These are phyloP conservation scores for Thymelicus sylvestris DNA, from an alignment of 2,888 invertebrate species.

Conservation along the genomic window DNA sequence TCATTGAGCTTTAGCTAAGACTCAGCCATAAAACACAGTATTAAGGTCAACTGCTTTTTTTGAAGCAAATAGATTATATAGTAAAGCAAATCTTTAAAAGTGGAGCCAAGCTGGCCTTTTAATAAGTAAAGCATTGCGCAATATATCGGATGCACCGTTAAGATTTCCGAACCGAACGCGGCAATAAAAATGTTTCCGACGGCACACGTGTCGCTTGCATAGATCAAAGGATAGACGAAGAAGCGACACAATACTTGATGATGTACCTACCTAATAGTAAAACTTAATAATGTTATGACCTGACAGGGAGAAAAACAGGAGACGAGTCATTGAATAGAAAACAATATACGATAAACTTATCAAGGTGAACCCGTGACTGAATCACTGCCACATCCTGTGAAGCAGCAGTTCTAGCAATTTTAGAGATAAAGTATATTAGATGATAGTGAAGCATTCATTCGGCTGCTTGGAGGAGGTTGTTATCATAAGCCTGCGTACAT, in stretches of 20 bases:
- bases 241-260: conserved; percentile 43
- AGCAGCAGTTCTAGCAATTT: too few species aligned
- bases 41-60: background rate
- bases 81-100: conserved; percentile 13
- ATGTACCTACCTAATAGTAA: too few species aligned
- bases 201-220: conserved; percentile 51
- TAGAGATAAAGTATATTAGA: too few species aligned
- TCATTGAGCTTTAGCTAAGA: background rate
- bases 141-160: conserved; percentile 41
- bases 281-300: too few species aligned
- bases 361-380: too few species aligned
- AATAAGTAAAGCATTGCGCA: conserved; percentile 25
- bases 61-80: conserved; percentile 6
- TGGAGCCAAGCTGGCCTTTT: conserved; percentile 14
- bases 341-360: too few species aligned
- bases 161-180: conserved; percentile 41
- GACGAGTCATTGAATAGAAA: too few species aligned
- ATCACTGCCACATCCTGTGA: too few species aligned
- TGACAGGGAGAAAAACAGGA: too few species aligned
- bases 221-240: conserved; percentile 41
- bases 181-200: conserved; percentile 57
- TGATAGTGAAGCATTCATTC: too few species aligned
- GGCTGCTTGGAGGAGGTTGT: too few species aligned
- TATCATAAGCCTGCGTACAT: too few species aligned
- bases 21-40: background rate